These are phyloP conservation scores for Seriola dumerili DNA, from an alignment of 2,113 vertebrate species.

Conservation along the genomic window DNA sequence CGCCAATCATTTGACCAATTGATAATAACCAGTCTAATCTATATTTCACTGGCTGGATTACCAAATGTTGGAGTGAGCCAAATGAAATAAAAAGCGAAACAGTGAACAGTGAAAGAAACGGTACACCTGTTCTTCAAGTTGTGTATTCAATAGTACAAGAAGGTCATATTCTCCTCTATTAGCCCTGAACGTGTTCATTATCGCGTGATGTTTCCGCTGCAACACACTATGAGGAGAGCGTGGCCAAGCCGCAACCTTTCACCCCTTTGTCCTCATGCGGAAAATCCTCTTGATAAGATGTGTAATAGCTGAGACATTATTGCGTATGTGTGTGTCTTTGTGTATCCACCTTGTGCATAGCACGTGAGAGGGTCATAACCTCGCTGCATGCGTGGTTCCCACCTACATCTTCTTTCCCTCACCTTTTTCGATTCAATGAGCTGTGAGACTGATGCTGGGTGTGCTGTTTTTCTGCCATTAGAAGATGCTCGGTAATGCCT, in stretches of 20 bases:
- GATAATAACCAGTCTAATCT: conserved; percentile 2
- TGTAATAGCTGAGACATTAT: conserved; percentile 79
- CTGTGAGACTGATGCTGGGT: conserved; percentile 43
- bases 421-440: conserved; percentile 65
- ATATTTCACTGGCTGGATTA: conserved; percentile 14
- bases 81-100: conserved; percentile 27
- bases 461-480: conserved; percentile 64
- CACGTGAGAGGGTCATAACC: conserved; percentile 63
- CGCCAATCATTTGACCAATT: conserved; percentile 6
- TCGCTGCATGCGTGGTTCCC: conserved; percentile 49
- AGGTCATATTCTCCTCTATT: conserved; percentile 75
- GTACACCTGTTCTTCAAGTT: conserved; percentile 43
- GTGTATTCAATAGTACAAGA: conserved; percentile 21
- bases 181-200: conserved; percentile 80
- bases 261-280: conserved; percentile 86
- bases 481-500: conserved; percentile 74
- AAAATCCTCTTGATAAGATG: conserved; percentile 87
- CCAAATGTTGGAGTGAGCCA: conserved; percentile 19
- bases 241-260: conserved; percentile 82
- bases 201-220: conserved; percentile 78
- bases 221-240: conserved; percentile 58
- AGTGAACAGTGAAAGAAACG: conserved; percentile 14
- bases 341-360: conserved; percentile 55
- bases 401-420: conserved; percentile 59
- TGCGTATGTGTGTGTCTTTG: conserved; percentile 50